Evolutionary conservation across 2,113 vertebrate species (phyloP), one percentile per base, ranked within the genome.

Genomic region (Lepus europaeus): DNA sequence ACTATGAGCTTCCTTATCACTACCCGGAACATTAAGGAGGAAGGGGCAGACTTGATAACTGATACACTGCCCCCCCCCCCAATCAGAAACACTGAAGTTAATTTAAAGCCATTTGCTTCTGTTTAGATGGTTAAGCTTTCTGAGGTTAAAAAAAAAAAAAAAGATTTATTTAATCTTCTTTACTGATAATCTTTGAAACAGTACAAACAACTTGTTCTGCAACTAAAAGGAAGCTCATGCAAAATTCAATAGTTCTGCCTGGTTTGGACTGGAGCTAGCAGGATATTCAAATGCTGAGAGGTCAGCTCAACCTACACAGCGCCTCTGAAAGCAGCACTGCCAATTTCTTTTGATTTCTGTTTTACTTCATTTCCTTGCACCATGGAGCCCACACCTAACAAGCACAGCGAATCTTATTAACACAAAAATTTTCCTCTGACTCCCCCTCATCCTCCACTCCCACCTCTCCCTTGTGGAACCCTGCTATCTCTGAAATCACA

Each of bases 181-280:
- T 66, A 78, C 59, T 72, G 94, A 97, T 91, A 91, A 93, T 96
- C 78, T 96, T 97, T 89, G 92, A 73, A 96, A 91, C 3, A 70
- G 93, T 64, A 96, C 78, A 92, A 95, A 93, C 87, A 96, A 95
- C 94, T 97, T 89, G 96, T 53, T 85, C 89, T 84, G 87, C 77
- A 93, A 49, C 95, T 95, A 96, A 96, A 96, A 93, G 64, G 76
- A 94, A 97, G 36, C 59, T 97, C 93, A 97, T 93, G 61, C 51
- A 97, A 98, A 97, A 97, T 88, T 51, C 95, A 95, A 73, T 31
- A 95, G 88, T 49, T 69, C 76, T 70, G 88, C 92, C 84, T 95
- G 64, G 91, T 96, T 96, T 94, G 81, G 89, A 97, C 79, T 16
- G 69, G 96, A 96, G 56, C 90, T 31, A 92, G 85, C 64, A 5